phyloP scores from a whole-genome alignment of 2,113 vertebrate species.

The Hippocampus zosterae region DNA sequence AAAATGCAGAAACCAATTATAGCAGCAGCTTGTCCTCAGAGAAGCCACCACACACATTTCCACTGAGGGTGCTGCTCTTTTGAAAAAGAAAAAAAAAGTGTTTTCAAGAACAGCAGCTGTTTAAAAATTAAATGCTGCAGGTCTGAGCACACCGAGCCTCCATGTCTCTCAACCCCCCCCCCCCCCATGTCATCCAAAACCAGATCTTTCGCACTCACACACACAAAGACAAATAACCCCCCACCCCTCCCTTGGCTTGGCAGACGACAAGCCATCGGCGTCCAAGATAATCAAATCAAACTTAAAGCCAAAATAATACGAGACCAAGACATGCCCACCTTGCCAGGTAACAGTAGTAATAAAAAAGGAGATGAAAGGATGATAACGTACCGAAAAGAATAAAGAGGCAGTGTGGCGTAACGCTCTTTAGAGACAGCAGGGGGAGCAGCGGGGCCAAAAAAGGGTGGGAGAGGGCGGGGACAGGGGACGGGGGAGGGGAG shows the following conservation, averaged over 20 bases:
- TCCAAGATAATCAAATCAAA: neutral
- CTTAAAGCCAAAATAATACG: constrained; percentile 61
- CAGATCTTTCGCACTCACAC: constrained; percentile 22
- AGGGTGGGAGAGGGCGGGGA: constrained; percentile 84
- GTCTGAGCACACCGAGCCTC: constrained; percentile 39
- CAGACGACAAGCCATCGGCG: constrained; percentile 61
- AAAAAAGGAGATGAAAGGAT: constrained; percentile 92
- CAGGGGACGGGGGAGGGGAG: constrained; percentile 76
- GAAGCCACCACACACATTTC: constrained; percentile 7
- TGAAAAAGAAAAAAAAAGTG: constrained; percentile 19
- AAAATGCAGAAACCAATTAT: neutral
- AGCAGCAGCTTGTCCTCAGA: neutral
- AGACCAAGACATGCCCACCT: constrained; percentile 70
- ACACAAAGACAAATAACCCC: constrained; percentile 43
- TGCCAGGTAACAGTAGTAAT: constrained; percentile 74
- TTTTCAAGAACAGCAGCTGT: constrained; percentile 14
- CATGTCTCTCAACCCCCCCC: constrained; percentile 45
- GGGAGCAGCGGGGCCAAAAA: constrained; percentile 90
- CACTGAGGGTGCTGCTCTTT: constrained; percentile 13
- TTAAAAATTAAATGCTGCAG: constrained; percentile 63
- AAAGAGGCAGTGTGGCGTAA: constrained; percentile 99
- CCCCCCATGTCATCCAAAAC: constrained; percentile 65
- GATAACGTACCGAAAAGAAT: constrained; percentile 99
- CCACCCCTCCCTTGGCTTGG: constrained; percentile 36
- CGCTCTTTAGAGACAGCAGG: constrained; percentile 99